Percentiles rank a stretch among this genome's conserved stretches.
These are phyloP conservation scores for Branchipolynoe longqiensis DNA, from an alignment of 2,888 invertebrate genomes.

Conservation along the genomic window DNA sequence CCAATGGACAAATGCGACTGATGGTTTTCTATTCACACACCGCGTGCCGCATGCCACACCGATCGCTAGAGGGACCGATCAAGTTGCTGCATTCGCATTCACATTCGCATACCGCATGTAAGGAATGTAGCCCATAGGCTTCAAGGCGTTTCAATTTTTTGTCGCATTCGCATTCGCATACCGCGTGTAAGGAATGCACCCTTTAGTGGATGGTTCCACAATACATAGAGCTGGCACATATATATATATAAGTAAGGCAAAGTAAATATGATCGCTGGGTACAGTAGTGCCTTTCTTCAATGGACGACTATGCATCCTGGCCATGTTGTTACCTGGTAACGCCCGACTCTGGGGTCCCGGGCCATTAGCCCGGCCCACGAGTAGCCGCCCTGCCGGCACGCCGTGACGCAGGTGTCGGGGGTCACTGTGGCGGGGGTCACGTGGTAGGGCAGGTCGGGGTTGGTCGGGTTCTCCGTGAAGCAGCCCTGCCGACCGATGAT, in stretches of 20 bases:
- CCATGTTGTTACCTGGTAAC: too few relatives aligned
- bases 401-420: neutral
- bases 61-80: too few relatives aligned
- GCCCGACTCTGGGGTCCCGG: too few relatives aligned
- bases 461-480: neutral
- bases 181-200: too few relatives aligned
- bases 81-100: too few relatives aligned
- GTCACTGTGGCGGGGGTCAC: neutral
- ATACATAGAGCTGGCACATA: too few relatives aligned
- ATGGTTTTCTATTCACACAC: too few relatives aligned
- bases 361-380: conserved; percentile 8
- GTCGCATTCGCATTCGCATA: too few relatives aligned
- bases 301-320: too few relatives aligned
- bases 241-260: neutral
- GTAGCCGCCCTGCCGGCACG: neutral
- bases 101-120: too few relatives aligned
- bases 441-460: neutral
- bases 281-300: neutral
- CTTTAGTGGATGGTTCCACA: neutral
- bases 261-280: neutral
- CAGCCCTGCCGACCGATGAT: conserved; percentile 17
- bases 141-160: neutral
- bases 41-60: too few relatives aligned
- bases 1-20: too few relatives aligned
- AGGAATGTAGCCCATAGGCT: neutral